A percentile compares a stretch with the other conserved stretches of the same genome.
Evolutionary conservation across 1,140 invertebrate genomes (phyloP).

Genomic region (Drosophila malerkotliana): DNA sequence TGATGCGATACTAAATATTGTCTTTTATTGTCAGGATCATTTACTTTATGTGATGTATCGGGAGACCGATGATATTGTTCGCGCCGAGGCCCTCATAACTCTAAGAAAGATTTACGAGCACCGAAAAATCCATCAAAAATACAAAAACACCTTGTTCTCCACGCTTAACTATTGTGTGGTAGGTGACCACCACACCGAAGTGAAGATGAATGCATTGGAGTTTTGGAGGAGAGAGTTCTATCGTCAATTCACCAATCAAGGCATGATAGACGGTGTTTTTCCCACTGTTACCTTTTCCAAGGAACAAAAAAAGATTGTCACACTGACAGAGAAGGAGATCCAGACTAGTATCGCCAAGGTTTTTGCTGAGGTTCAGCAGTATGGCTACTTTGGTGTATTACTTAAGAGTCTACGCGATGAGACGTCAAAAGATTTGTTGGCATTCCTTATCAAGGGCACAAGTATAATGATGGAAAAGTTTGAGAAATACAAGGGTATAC

Average conservation of each 20-base stretch:
- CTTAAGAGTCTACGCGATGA: slow-evolving; percentile 88
- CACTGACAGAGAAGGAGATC: slow-evolving; percentile 88
- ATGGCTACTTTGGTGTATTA: slow-evolving; percentile 88
- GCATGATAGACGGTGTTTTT: slow-evolving; percentile 91
- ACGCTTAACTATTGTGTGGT: slow-evolving; percentile 87
- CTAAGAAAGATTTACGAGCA: slow-evolving; percentile 88
- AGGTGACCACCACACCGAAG: slow-evolving; percentile 91
- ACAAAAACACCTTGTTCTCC: slow-evolving; percentile 85
- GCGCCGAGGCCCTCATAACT: slow-evolving; percentile 88
- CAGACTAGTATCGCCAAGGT: slow-evolving; percentile 87
- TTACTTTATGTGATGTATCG: slow-evolving; percentile 86
- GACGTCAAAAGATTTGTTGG: slow-evolving; percentile 89
- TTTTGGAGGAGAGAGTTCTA: slow-evolving; percentile 90
- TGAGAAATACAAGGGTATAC: slow-evolving; percentile 74
- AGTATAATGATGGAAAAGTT: slow-evolving; percentile 84
- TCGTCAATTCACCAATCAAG: slow-evolving; percentile 88
- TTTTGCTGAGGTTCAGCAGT: slow-evolving; percentile 87
- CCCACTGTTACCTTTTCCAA: slow-evolving; percentile 91
- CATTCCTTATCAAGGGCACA: slow-evolving; percentile 86
- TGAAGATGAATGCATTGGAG: slow-evolving; percentile 88
- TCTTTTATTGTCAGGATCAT: slow-evolving; percentile 85
- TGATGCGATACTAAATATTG: not conserved
- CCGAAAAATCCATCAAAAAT: slow-evolving; percentile 85
- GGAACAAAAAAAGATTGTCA: slow-evolving; percentile 90
- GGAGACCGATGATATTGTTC: slow-evolving; percentile 90